phyloP scores from a whole-genome alignment of 2,888 invertebrate species.

The Eupithecia exiguata region DNA sequence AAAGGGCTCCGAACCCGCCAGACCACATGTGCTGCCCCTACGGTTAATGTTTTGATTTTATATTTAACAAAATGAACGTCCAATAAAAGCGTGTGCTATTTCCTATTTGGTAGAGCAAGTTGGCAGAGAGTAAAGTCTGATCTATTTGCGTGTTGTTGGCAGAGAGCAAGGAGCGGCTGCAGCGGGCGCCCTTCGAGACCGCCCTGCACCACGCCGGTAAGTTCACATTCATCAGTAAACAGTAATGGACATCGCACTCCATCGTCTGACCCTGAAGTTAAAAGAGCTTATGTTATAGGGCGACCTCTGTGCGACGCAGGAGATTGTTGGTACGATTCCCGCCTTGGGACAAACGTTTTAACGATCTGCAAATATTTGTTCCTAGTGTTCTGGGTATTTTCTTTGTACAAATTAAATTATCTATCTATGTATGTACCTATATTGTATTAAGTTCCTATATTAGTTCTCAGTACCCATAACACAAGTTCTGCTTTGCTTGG shows the following conservation, averaged over 20 bases:
- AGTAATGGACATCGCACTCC: background rate
- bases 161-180: slow-evolving; percentile 79
- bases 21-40: background rate
- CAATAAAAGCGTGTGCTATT: background rate
- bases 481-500: too few species aligned
- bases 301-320: too few species aligned
- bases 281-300: too few species aligned
- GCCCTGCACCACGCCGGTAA: slow-evolving; percentile 84
- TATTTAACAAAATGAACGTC: background rate
- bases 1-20: background rate
- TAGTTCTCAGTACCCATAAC: too few species aligned
- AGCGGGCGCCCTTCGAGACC: slow-evolving; percentile 85
- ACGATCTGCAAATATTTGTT: too few species aligned
- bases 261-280: too few species aligned
- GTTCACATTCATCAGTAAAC: slow-evolving; percentile 45
- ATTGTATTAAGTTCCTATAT: too few species aligned
- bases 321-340: too few species aligned
- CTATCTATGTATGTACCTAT: too few species aligned
- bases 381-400: too few species aligned
- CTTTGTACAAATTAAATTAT: too few species aligned
- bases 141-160: slow-evolving; percentile 78
- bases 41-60: background rate
- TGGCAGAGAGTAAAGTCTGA: slow-evolving; percentile 45
- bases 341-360: too few species aligned
- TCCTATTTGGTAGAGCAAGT: slow-evolving; percentile 12